phyloP scores from a whole-genome alignment of 1,140 invertebrate genomes.

The Drosophila teissieri region DNA sequence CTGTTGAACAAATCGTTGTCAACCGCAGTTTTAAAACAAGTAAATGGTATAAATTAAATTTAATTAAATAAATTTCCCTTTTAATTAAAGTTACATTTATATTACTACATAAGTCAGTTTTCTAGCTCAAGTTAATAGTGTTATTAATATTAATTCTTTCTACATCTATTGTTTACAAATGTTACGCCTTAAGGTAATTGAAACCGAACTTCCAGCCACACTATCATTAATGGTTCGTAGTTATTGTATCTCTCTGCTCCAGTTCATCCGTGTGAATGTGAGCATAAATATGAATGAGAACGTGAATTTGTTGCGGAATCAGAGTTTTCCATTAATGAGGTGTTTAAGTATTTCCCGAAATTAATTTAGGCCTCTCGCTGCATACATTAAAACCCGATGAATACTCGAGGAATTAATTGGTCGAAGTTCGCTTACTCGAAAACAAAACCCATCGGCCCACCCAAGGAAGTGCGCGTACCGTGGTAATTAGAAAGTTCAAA shows the following conservation, averaged over 20 bases:
- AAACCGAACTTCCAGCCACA: background rate
- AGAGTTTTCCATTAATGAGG: constrained; percentile 9
- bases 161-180: too few relatives aligned
- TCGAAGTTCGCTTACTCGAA: constrained; percentile 26
- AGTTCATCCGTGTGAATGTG: background rate
- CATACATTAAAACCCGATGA: constrained; percentile 15
- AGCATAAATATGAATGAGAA: constrained; percentile 16
- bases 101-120: too few relatives aligned
- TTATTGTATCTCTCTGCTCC: background rate
- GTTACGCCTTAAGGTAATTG: too few relatives aligned
- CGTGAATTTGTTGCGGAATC: background rate
- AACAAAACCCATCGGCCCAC: constrained; percentile 13
- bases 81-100: too few relatives aligned
- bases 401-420: constrained; percentile 38
- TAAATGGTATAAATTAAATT: too few relatives aligned
- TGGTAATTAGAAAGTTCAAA: constrained; percentile 53
- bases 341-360: constrained; percentile 11
- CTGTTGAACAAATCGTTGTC: too few relatives aligned
- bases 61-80: too few relatives aligned
- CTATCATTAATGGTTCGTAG: background rate
- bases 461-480: constrained; percentile 1
- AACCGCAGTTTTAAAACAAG: too few relatives aligned
- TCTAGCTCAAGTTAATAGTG: too few relatives aligned
- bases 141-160: too few relatives aligned
- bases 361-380: constrained; percentile 9